These are phyloP conservation scores for Fissipunctia ypsillon DNA, from an alignment of 2,888 invertebrate genomes.

Conservation along the genomic window DNA sequence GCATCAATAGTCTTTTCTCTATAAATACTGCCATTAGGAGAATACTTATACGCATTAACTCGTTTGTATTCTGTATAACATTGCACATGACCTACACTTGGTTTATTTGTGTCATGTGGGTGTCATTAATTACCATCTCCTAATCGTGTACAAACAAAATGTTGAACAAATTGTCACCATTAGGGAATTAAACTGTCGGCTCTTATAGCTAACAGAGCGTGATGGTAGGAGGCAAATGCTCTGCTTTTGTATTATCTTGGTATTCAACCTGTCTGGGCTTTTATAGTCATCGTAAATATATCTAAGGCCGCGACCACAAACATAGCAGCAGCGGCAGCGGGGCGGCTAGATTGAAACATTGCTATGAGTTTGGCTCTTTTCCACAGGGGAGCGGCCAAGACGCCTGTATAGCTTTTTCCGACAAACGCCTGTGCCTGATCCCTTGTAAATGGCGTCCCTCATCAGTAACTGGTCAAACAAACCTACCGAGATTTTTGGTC, in stretches of 20 bases:
- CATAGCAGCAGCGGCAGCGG: neutral
- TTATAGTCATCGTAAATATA: slow-evolving; percentile 16
- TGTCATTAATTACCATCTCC: neutral
- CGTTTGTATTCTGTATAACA: neutral
- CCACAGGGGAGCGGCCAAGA: neutral
- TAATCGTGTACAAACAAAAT: slow-evolving; percentile 14
- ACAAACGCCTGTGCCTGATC: neutral
- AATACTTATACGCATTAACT: neutral
- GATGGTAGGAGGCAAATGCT: neutral
- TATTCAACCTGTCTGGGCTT: slow-evolving; percentile 5
- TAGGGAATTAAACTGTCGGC: slow-evolving; percentile 3
- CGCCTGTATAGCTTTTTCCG: neutral
- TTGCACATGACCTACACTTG: neutral
- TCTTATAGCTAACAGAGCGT: slow-evolving; percentile 24
- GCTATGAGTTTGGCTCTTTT: neutral
- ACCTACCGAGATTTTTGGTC: neutral
- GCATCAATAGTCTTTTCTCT: neutral
- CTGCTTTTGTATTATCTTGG: slow-evolving; percentile 9
- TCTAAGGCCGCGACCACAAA: neutral
- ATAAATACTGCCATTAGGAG: too few relatives aligned
- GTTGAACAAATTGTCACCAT: neutral
- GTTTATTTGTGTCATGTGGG: neutral
- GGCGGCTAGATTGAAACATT: neutral
- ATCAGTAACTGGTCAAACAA: neutral
- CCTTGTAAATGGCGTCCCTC: neutral